Conservation (phyloP, 2,888 invertebrate species). For the Agrochola lychnidis region DNA sequence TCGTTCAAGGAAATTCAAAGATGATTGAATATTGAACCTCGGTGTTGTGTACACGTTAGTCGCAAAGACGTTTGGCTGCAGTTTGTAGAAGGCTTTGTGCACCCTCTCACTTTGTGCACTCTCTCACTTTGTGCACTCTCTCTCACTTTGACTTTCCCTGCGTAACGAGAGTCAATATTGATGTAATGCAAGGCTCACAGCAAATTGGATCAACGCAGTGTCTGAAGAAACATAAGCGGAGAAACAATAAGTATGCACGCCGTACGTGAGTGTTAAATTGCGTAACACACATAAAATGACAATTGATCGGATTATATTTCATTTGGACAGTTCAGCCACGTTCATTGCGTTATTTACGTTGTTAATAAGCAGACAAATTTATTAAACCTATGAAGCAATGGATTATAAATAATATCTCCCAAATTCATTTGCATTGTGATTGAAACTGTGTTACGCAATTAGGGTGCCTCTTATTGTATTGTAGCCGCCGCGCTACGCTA, state of each 20-base stretch:
- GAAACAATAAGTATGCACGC: neutral
- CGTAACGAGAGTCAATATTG: slow-evolving; percentile 30
- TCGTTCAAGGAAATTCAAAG: neutral
- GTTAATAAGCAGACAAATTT: too few species aligned
- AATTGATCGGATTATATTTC: too few species aligned
- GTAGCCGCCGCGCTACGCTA: neutral
- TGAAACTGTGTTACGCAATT: too few species aligned
- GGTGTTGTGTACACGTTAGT: slow-evolving; percentile 4
- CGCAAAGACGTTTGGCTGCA: slow-evolving; percentile 11
- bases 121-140: slow-evolving; percentile 24
- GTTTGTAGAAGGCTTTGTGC: slow-evolving; percentile 25
- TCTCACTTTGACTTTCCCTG: slow-evolving; percentile 18
- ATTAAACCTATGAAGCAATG: too few species aligned
- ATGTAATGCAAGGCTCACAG: neutral
- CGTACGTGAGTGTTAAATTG: neutral
- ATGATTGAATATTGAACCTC: slow-evolving; percentile 4
- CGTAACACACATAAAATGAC: too few species aligned
- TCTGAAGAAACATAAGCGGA: neutral
- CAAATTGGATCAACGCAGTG: slow-evolving; percentile 11
- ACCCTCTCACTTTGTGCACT: slow-evolving; percentile 27
- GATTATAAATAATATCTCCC: too few species aligned
- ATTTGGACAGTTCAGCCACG: too few species aligned
- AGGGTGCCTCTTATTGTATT: too few species aligned
- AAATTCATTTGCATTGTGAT: too few species aligned
- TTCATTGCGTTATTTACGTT: too few species aligned